Conservation (phyloP, 1,140 invertebrate species). For the Drosophila suzukii region DNA sequence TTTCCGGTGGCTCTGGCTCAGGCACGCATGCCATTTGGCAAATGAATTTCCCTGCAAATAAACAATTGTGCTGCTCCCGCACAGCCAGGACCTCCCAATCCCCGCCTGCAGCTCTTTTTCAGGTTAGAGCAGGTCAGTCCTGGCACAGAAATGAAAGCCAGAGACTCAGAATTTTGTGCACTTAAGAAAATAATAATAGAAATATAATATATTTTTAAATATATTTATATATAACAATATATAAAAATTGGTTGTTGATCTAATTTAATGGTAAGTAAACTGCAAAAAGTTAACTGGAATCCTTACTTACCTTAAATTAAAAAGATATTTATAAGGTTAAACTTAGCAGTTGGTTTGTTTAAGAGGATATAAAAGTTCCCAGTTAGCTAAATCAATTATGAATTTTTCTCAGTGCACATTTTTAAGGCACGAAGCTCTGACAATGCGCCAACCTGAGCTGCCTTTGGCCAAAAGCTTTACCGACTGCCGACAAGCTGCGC, state of each 20-base stretch:
- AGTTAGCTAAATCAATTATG: too few species aligned
- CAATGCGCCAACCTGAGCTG: constrained; percentile 12
- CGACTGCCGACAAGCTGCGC: not conserved
- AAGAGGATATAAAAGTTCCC: too few species aligned
- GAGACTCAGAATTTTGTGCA: not conserved
- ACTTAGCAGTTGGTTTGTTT: too few species aligned
- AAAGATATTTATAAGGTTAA: too few species aligned
- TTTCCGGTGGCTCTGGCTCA: constrained; percentile 15
- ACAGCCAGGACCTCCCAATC: not conserved
- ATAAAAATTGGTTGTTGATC: too few species aligned
- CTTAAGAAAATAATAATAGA: not conserved
- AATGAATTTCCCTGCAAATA: constrained; percentile 56
- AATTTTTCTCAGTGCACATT: not conserved
- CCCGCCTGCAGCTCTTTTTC: not conserved
- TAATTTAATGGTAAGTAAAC: too few species aligned
- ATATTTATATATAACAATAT: too few species aligned
- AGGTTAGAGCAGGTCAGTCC: constrained; percentile 11
- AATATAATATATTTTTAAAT: not conserved
- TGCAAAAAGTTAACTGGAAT: too few species aligned
- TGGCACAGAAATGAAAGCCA: constrained; percentile 8
- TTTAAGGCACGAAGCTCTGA: not conserved
- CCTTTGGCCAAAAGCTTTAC: not conserved
- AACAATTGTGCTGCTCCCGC: constrained; percentile 33
- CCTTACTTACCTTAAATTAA: too few species aligned
- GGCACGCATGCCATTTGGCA: constrained; percentile 50